phyloP scores from a whole-genome alignment of 2,888 invertebrate genomes.

The Drosophila lutescens region DNA sequence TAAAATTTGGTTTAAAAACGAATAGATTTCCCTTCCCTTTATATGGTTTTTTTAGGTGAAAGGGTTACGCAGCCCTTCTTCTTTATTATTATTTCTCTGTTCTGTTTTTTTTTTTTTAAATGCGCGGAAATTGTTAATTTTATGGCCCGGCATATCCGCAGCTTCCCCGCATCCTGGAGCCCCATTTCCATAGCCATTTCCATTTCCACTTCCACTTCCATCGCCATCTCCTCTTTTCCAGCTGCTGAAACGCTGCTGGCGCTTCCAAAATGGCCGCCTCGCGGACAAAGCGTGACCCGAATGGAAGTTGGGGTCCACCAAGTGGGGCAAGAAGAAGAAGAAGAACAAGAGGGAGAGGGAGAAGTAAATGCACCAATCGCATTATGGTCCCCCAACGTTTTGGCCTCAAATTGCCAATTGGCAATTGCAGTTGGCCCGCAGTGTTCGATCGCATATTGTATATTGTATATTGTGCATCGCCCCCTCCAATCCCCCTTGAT shows the following conservation, averaged over 20 bases:
- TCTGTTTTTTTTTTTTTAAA: conserved; percentile 56
- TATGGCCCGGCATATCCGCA: conserved; percentile 73
- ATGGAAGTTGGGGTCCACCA: neutral
- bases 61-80: neutral
- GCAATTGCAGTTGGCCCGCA: conserved; percentile 57
- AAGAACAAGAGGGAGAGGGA: no score
- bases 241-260: conserved; percentile 40
- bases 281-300: conserved; percentile 38
- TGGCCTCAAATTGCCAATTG: conserved; percentile 62
- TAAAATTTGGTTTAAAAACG: conserved; percentile 18
- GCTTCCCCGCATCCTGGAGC: conserved; percentile 22
- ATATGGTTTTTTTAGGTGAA: neutral
- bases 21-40: conserved; percentile 9
- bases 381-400: conserved; percentile 73
- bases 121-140: conserved; percentile 78
- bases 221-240: conserved; percentile 8
- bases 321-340: no score
- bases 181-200: conserved; percentile 8
- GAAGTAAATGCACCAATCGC: conserved; percentile 79
- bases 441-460: conserved; percentile 5
- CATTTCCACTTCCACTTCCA: conserved; percentile 8
- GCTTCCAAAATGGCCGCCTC: conserved; percentile 67
- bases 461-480: neutral
- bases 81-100: conserved; percentile 31
- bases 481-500: neutral